Evolutionary conservation across 2,888 invertebrate genomes (phyloP).

Genomic region (Catocala fraxini): DNA sequence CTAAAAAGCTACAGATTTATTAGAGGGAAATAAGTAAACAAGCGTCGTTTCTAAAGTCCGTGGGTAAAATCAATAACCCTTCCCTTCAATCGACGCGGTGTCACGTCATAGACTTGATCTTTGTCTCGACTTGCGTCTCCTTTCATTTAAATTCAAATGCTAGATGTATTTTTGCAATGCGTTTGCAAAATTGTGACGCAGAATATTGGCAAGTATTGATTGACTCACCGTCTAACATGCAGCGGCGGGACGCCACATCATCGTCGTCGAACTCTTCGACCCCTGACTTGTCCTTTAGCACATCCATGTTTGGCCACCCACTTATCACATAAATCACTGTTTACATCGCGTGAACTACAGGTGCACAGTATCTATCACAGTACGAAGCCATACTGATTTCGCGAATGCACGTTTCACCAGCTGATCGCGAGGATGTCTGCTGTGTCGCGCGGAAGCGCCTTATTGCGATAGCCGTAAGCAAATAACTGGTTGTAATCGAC

Average conservation of each 20-base stretch:
- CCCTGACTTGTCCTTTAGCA: conserved; percentile 69
- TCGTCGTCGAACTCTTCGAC: conserved; percentile 79
- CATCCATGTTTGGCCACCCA: conserved; percentile 70
- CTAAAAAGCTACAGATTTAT: neutral
- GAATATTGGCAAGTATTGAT: conserved; percentile 30
- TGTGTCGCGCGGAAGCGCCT: conserved; percentile 63
- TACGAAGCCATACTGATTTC: conserved; percentile 56
- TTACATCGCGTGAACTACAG: conserved; percentile 63
- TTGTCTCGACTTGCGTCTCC: conserved; percentile 44
- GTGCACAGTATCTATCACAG: conserved; percentile 61
- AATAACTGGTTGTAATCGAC: conserved; percentile 79
- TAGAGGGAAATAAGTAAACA: conserved; percentile 29
- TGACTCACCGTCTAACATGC: conserved; percentile 84
- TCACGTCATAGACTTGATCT: conserved; percentile 51
- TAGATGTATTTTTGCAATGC: conserved; percentile 16
- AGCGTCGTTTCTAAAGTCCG: conserved; percentile 16
- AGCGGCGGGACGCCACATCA: conserved; percentile 76
- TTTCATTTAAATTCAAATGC: conserved; percentile 13
- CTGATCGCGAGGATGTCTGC: conserved; percentile 57
- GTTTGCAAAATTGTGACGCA: conserved; percentile 18
- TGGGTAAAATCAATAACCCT: conserved; percentile 50
- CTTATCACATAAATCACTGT: conserved; percentile 57
- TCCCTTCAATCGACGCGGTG: conserved; percentile 40
- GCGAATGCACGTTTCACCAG: conserved; percentile 52
- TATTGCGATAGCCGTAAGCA: conserved; percentile 73